A percentile compares a stretch with the other conserved stretches of the same genome.
Conservation (phyloP, 2,888 invertebrate genomes). For the Synergus itoensis region DNA sequence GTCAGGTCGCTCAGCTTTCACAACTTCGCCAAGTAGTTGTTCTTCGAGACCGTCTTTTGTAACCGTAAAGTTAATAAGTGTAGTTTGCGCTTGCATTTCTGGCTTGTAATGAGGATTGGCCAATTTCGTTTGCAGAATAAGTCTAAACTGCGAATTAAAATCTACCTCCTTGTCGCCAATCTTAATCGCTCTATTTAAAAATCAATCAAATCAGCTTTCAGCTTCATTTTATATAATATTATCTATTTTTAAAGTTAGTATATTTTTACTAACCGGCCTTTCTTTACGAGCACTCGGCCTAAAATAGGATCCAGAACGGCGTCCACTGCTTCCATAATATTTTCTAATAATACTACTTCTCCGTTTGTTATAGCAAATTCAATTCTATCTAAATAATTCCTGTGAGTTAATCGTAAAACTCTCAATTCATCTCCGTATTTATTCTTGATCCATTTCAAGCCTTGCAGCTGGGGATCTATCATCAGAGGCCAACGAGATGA, state of each 20-base stretch:
- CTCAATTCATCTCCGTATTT: constrained; percentile 87
- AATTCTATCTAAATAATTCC: constrained; percentile 90
- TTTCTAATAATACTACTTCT: constrained; percentile 89
- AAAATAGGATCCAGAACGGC: constrained; percentile 94
- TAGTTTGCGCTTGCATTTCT: constrained; percentile 97
- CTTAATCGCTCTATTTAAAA: constrained; percentile 81
- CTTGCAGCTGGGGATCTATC: constrained; percentile 96
- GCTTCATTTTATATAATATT: not conserved
- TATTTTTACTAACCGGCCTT: constrained; percentile 82
- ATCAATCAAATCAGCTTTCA: not conserved
- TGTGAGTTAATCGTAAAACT: constrained; percentile 88
- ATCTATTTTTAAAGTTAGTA: not conserved
- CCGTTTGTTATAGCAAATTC: constrained; percentile 88
- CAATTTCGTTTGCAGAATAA: constrained; percentile 94
- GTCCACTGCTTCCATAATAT: constrained; percentile 93
- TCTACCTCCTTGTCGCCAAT: constrained; percentile 97
- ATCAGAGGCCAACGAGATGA: constrained; percentile 96
- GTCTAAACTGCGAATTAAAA: constrained; percentile 88
- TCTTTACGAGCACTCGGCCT: constrained; percentile 92
- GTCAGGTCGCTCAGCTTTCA: constrained; percentile 95
- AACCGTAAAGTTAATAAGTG: constrained; percentile 96
- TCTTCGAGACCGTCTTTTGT: constrained; percentile 96
- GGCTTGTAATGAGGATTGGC: constrained; percentile 98
- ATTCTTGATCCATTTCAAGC: constrained; percentile 97
- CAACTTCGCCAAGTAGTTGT: constrained; percentile 94